These are phyloP conservation scores for Rynchops niger DNA, from an alignment of 2,113 vertebrate genomes.

Conservation along the genomic window DNA sequence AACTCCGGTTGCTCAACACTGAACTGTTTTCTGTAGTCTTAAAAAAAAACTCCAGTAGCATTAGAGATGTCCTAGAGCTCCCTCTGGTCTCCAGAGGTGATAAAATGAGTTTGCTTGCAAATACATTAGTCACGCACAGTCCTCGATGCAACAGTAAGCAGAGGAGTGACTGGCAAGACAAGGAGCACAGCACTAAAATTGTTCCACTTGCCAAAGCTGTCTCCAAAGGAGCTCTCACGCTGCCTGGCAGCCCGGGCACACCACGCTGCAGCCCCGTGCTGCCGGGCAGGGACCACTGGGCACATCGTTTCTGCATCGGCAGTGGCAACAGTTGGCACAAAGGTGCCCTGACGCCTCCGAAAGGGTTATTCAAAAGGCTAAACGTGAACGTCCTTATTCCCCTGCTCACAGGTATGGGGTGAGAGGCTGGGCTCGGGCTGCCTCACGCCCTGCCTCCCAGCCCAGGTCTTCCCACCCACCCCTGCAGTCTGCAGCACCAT, in stretches of 20 bases:
- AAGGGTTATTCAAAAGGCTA: neutral
- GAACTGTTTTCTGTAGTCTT: neutral
- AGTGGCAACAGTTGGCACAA: neutral
- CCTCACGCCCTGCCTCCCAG: neutral
- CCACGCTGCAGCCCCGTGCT: fast-evolving
- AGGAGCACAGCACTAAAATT: neutral
- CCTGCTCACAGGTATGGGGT: neutral
- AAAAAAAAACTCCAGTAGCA: neutral
- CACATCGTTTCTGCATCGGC: neutral
- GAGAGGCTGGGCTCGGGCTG: fast-evolving
- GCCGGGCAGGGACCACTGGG: neutral
- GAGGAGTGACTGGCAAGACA: neutral
- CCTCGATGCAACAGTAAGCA: neutral
- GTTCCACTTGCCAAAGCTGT: neutral
- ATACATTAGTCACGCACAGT: neutral
- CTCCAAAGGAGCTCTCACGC: neutral
- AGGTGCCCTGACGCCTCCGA: neutral
- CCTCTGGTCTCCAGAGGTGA: neutral
- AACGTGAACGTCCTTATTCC: fast-evolving
- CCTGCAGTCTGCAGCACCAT: neutral
- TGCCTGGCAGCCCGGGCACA: neutral
- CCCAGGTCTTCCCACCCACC: neutral
- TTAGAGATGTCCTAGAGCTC: neutral
- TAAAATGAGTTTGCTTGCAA: neutral
- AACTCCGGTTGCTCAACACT: neutral